These are phyloP conservation scores for Batillaria attramentaria DNA, from an alignment of 1,140 invertebrate species.

Conservation along the genomic window DNA sequence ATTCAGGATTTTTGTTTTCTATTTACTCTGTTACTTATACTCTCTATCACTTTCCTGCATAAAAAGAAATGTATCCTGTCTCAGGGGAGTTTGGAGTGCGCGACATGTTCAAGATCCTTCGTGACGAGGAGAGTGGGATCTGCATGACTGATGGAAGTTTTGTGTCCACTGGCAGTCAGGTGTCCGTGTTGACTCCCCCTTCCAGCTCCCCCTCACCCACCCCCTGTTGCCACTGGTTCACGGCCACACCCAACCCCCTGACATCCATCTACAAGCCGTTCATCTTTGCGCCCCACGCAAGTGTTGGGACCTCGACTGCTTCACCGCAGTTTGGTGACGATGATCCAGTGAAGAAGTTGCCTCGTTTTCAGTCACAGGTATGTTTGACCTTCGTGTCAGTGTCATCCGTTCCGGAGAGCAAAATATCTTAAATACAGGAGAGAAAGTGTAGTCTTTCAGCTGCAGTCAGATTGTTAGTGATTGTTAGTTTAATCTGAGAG, in stretches of 20 bases:
- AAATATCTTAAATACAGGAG: no score
- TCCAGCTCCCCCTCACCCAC: conserved; percentile 37
- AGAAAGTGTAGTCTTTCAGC: no score
- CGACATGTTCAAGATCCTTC: conserved; percentile 81
- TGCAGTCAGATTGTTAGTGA: no score
- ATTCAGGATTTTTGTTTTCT: not conserved
- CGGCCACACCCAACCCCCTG: conserved; percentile 84
- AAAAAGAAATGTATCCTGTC: conserved; percentile 8
- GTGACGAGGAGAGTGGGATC: conserved; percentile 79
- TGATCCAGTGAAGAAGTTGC: conserved; percentile 68
- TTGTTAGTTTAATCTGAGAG: no score
- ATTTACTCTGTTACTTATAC: not conserved
- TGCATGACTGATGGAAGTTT: conserved; percentile 75
- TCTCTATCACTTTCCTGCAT: not conserved
- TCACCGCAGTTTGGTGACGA: conserved; percentile 72
- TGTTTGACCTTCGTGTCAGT: not conserved
- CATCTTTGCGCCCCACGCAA: conserved; percentile 79
- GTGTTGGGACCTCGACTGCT: conserved; percentile 50
- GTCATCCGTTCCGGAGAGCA: no score
- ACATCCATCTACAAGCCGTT: conserved; percentile 87
- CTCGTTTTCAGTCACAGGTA: conserved; percentile 69
- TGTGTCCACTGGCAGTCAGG: conserved; percentile 79
- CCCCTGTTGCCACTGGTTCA: conserved; percentile 83
- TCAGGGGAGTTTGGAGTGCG: conserved; percentile 75
- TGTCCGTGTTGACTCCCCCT: conserved; percentile 71